These are phyloP conservation scores for Drosophila anomalata DNA, from an alignment of 2,888 invertebrate species.

Conservation along the genomic window DNA sequence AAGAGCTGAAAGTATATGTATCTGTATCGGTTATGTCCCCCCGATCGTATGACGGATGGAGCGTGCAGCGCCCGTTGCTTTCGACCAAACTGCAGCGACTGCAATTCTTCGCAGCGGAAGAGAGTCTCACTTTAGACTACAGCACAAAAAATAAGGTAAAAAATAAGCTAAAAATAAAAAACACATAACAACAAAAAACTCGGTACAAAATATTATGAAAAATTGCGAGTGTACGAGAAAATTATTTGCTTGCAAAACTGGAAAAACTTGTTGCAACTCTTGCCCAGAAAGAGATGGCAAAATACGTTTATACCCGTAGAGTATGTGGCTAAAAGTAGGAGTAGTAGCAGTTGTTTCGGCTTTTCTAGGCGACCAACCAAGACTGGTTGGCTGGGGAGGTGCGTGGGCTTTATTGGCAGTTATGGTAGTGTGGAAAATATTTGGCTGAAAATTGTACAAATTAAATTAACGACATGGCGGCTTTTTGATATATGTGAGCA, in stretches of 20 bases:
- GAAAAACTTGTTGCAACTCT: slow-evolving; percentile 74
- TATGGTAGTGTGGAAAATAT: slow-evolving; percentile 71
- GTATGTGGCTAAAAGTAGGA: slow-evolving; percentile 9
- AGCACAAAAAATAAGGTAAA: slow-evolving; percentile 18
- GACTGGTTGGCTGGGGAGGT: slow-evolving; percentile 48
- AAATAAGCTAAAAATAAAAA: slow-evolving; percentile 12
- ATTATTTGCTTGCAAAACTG: slow-evolving; percentile 58
- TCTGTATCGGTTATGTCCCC: slow-evolving; percentile 5
- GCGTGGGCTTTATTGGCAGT: slow-evolving; percentile 79
- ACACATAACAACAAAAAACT: slow-evolving; percentile 22
- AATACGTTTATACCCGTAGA: neutral
- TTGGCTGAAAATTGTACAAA: slow-evolving; percentile 77
- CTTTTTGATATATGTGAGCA: slow-evolving; percentile 33
- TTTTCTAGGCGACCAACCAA: slow-evolving; percentile 66
- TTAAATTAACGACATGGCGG: slow-evolving; percentile 77
- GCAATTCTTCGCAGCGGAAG: slow-evolving; percentile 60
- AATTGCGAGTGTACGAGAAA: slow-evolving; percentile 64
- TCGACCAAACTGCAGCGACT: slow-evolving; percentile 59
- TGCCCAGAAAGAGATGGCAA: slow-evolving; percentile 63
- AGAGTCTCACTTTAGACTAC: slow-evolving; percentile 51
- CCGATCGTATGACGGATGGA: slow-evolving; percentile 52
- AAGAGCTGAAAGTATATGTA: slow-evolving; percentile 8
- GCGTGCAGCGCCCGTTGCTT: slow-evolving; percentile 63
- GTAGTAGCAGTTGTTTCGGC: slow-evolving; percentile 25
- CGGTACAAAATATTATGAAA: slow-evolving; percentile 46